These are phyloP conservation scores for Pteria penguin DNA, from an alignment of 2,888 invertebrate species.

Conservation along the genomic window DNA sequence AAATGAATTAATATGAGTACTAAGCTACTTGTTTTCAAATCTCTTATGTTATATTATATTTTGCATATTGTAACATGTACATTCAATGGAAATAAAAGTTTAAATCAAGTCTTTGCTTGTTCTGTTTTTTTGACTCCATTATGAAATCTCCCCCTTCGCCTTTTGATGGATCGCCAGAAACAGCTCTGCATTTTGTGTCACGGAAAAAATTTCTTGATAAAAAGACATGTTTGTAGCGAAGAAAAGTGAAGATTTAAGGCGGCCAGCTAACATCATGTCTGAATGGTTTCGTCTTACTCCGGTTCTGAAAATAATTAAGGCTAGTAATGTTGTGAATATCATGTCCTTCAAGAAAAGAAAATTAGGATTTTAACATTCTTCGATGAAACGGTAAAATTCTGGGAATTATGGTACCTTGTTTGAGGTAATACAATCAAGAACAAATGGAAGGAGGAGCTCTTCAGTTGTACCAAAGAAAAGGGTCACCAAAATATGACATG, in stretches of 20 bases:
- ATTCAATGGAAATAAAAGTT: too few species aligned
- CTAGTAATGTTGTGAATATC: conserved; percentile 25
- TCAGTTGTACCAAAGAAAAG: conserved; percentile 14
- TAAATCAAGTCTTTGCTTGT: conserved; percentile 18
- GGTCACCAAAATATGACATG: conserved; percentile 31
- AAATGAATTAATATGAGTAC: too few species aligned
- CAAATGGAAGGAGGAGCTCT: conserved; percentile 13
- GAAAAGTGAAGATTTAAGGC: conserved; percentile 16
- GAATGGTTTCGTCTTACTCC: conserved; percentile 33
- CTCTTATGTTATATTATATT: too few species aligned
- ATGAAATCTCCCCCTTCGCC: conserved; percentile 39
- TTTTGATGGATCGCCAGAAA: conserved; percentile 22
- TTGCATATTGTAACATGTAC: too few species aligned
- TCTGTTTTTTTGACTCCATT: conserved; percentile 24
- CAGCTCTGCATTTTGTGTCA: conserved; percentile 17
- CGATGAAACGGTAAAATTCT: too few species aligned
- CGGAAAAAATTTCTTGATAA: conserved; percentile 18
- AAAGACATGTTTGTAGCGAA: conserved; percentile 29
- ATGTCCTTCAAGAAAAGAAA: too few species aligned
- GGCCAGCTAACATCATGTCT: conserved; percentile 11
- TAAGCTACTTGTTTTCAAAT: too few species aligned
- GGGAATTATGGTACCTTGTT: too few species aligned
- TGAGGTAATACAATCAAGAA: too few species aligned
- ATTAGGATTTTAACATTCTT: too few species aligned
- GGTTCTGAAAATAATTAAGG: conserved; percentile 31